phyloP scores from a whole-genome alignment of 2,797 vertebrate genomes.

The Pogonophryne albipinna region DNA sequence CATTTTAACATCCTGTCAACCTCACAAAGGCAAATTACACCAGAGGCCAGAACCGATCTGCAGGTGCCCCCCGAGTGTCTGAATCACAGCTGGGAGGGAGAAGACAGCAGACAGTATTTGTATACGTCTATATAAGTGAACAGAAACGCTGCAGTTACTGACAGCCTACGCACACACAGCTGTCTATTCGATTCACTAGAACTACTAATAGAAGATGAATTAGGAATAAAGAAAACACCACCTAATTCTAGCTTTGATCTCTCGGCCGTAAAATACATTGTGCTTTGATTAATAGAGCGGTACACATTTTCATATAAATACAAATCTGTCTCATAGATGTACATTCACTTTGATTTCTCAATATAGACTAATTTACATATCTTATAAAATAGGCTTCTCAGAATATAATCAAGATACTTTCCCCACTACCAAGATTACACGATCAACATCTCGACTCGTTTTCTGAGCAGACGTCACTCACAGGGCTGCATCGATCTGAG shows the following conservation, averaged over 20 bases:
- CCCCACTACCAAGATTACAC: slow-evolving; percentile 65
- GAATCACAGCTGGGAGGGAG: slow-evolving; percentile 22
- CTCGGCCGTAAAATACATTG: slow-evolving; percentile 77
- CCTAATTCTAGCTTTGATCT: slow-evolving; percentile 56
- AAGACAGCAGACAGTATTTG: slow-evolving; percentile 6
- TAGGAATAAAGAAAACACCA: slow-evolving; percentile 27
- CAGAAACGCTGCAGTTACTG: slow-evolving; percentile 4
- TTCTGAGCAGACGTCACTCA: slow-evolving; percentile 52
- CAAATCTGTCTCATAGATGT: slow-evolving; percentile 80
- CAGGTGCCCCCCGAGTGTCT: slow-evolving; percentile 18
- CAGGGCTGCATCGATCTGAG: slow-evolving; percentile 42
- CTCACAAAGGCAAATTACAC: background rate
- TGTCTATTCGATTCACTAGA: slow-evolving; percentile 7
- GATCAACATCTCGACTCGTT: slow-evolving; percentile 57
- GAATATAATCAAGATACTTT: slow-evolving; percentile 78
- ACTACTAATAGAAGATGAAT: slow-evolving; percentile 21
- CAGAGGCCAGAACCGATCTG: slow-evolving; percentile 9
- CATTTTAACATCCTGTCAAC: slow-evolving; percentile 25
- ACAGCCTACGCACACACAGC: slow-evolving; percentile 22
- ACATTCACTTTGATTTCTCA: slow-evolving; percentile 80
- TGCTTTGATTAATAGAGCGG: slow-evolving; percentile 82
- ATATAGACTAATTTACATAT: slow-evolving; percentile 80
- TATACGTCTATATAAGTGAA: slow-evolving; percentile 1
- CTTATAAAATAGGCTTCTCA: slow-evolving; percentile 83
- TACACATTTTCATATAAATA: slow-evolving; percentile 76